Base-by-base conservation (phyloP, 2,797 vertebrate genomes). In the Peromyscus melanophrys region DNA sequence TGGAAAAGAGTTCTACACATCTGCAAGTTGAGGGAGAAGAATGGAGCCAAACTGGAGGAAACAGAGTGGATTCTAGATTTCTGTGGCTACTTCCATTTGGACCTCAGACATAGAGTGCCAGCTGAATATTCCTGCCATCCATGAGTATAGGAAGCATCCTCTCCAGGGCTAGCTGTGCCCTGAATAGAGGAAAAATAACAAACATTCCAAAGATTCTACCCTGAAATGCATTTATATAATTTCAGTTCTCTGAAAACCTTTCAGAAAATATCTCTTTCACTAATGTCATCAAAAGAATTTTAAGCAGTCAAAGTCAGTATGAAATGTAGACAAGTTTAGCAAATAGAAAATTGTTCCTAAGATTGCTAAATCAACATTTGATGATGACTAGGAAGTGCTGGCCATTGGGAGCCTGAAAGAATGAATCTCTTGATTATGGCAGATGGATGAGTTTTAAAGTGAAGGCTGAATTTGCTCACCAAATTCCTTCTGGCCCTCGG, bases 281-380 rank as follows among this genome's bases (percentile, higher is more conserved):
- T 81, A 89, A 81, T 52, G 67, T 46, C 61, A 94, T 77, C 46
- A 40, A 73, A 71, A 75, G 27, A 83, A 92, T 89, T 87, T 95
- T 83, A 43, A 78, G 59, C 13, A 40, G 29, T 37, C 12, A 61
- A 65, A 82, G 16, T 91, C 81, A 52, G 71, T 10, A 87, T 49
- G 73, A 89, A 92, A 93, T 31, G 12, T 88, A 55, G 63, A 95
- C 46, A 67, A 93, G 19, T 59, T 89, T 55, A 31, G 0, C n/a
- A 86, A 40, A 73, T 23, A 89, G 80, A 77, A 90, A 84, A 77
- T 78, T 75, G 29, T 81, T 69, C 46, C 69, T 65, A 6, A 71
- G 46, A 8, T 95, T 83, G 29, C 49, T 40, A 23, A 93, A 77
- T 37, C 86, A 77, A 17, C 3, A 59, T 65, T 90, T 73, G 8